Conservation (phyloP, 2,113 vertebrate species). For the Pampusana beccarii region DNA sequence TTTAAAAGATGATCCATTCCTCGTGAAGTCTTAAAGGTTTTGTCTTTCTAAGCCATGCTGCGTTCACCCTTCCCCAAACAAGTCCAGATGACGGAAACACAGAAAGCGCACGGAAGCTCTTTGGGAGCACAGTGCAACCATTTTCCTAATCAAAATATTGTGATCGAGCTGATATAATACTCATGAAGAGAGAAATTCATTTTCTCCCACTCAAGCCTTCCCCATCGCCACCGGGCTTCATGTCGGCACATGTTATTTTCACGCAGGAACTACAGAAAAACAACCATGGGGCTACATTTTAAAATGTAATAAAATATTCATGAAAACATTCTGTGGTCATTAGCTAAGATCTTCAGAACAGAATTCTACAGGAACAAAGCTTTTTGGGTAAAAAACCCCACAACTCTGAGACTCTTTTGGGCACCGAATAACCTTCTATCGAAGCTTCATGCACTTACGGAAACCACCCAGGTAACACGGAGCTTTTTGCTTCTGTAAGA, state of each 20-base stretch:
- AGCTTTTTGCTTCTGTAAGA: background rate
- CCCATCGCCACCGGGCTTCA: background rate
- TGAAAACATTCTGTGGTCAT: background rate
- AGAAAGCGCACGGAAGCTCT: background rate
- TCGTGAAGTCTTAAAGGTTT: background rate
- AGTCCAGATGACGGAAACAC: background rate
- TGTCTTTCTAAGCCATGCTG: background rate
- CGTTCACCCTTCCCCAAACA: background rate
- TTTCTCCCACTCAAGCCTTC: background rate
- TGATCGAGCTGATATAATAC: background rate
- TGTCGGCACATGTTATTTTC: background rate
- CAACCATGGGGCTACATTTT: background rate
- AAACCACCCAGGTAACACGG: background rate
- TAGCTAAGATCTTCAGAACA: background rate
- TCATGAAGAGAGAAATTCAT: background rate
- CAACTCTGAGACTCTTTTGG: background rate
- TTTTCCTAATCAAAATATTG: background rate
- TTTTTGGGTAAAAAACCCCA: background rate
- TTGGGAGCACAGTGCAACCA: background rate
- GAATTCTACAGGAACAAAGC: background rate
- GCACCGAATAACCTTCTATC: background rate
- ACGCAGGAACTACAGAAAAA: background rate
- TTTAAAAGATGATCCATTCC: background rate
- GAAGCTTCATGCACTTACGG: too few species aligned
- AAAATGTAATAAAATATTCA: background rate